These are phyloP conservation scores for Pseudochromis fuscus DNA, from an alignment of 2,797 vertebrate genomes.

Conservation along the genomic window DNA sequence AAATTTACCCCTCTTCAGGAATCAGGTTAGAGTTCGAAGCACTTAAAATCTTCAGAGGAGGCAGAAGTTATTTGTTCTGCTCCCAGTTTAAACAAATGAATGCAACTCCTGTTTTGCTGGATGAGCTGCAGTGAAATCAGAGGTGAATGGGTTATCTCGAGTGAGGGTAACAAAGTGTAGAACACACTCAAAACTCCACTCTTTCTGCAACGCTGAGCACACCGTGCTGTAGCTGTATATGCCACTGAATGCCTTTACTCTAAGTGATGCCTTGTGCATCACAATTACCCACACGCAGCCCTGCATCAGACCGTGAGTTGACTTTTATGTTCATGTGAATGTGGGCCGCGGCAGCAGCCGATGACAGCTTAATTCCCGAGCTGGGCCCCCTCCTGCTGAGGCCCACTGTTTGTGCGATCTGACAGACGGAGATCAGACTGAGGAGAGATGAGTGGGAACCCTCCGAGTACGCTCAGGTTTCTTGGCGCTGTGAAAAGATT, in stretches of 20 bases:
- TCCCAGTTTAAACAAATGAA: conserved; percentile 14
- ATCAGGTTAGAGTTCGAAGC: conserved; percentile 23
- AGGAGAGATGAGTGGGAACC: conserved; percentile 87
- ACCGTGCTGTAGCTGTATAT: conserved; percentile 21
- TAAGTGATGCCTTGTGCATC: conserved; percentile 78
- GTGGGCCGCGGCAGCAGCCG: conserved; percentile 78
- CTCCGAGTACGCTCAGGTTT: conserved; percentile 89
- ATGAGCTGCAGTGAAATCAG: conserved; percentile 24
- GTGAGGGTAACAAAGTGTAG: conserved; percentile 31
- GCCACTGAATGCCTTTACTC: conserved; percentile 57
- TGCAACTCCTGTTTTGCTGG: conserved; percentile 5
- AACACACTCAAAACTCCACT: conserved; percentile 30
- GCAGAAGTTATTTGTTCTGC: neutral
- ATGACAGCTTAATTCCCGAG: conserved; percentile 92
- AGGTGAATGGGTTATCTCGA: conserved; percentile 36
- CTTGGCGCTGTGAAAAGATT: conserved; percentile 90
- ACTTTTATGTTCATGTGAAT: conserved; percentile 80
- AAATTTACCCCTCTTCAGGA: conserved; percentile 3
- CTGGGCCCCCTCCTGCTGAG: conserved; percentile 83
- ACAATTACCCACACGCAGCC: conserved; percentile 80
- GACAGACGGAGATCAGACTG: conserved; percentile 91
- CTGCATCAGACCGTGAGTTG: conserved; percentile 75
- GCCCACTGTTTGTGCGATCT: conserved; percentile 84
- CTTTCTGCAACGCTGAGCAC: conserved; percentile 36
- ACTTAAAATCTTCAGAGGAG: neutral